Conservation (phyloP, 2,797 vertebrate genomes). For the Micromesistius poutassou region DNA sequence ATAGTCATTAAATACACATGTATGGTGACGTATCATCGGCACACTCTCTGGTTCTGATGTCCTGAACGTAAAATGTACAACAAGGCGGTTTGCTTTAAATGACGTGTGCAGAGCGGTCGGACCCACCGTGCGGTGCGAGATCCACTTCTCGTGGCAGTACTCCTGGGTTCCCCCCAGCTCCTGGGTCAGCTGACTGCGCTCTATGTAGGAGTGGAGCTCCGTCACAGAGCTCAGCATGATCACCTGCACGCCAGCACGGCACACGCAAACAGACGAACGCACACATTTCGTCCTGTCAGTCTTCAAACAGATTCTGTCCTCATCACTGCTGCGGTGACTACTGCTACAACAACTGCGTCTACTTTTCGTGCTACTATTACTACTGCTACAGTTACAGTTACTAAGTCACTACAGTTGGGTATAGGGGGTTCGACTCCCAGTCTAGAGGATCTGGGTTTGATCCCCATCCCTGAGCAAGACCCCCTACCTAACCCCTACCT, state of each 20-base stretch:
- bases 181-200: conserved; percentile 89
- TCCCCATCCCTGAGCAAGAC: too few relatives aligned
- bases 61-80: too few relatives aligned
- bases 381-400: not conserved
- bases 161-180: conserved; percentile 93
- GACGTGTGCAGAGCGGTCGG: not conserved
- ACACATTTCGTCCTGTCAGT: not conserved
- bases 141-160: conserved; percentile 95
- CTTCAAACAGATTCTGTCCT: too few relatives aligned
- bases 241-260: conserved; percentile 71
- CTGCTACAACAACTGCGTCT: not conserved
- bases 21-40: not conserved
- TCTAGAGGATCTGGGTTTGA: too few relatives aligned
- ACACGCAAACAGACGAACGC: conserved; percentile 8
- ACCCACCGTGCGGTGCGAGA: conserved; percentile 88
- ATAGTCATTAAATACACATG: not conserved
- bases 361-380: not conserved
- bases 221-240: conserved; percentile 97
- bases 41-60: not conserved
- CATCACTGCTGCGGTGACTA: not conserved
- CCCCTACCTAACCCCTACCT: not conserved
- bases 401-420: too few relatives aligned
- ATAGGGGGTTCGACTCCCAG: too few relatives aligned
- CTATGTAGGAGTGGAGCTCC: conserved; percentile 92
- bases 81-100: too few relatives aligned